Base-by-base conservation (phyloP, 2,113 vertebrate genomes). In the Eclectus roratus region DNA sequence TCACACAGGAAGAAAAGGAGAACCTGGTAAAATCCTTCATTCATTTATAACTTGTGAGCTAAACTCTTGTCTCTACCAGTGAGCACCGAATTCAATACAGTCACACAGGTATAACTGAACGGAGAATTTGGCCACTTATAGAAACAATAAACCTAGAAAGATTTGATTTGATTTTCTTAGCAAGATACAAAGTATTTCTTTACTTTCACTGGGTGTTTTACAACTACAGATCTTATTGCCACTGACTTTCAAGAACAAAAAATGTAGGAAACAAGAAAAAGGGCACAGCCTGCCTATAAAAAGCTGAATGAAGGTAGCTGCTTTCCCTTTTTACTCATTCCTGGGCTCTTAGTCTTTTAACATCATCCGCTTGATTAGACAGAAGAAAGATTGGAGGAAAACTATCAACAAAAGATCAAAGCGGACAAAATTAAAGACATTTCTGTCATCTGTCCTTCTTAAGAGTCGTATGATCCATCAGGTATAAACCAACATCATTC, bases 11-110 rank as follows among this genome's bases (percentile, higher is more conserved):
- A 94, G 82, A 93, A 93, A 88, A 84, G 61, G 73, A 94, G 52
- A 93, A 91, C 77, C 69, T 91, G 88, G 88, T 89, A 95, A 97
- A 95, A 88, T 61, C 92, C 85, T 94, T 95, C 82, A 86, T 91
- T 93, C 79, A 27, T 80, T 86, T 91, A 81, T 79, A 92, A 95
- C 88, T 84, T 56, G 91, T 12, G 37, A 94, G 47, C 69, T 79
- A 93, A 95, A 68, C 65, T 88, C 71, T 90, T 73, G 24, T 61
- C 47, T 92, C 60, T 66, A 60, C 39, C 46, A 83, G 50, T 47
- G 23, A 83, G 24, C 41, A 74, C 65, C 52, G 33, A 93, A 78
- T 76, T 88, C 82, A 88, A 50, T 33, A 49, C 23, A 74, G 35
- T 80, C 71, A 71, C 61, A 78, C 24, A 84, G 76, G 27, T 72